Evolutionary conservation across 2,888 invertebrate species (phyloP).

Genomic region (Erebia aethiops): DNA sequence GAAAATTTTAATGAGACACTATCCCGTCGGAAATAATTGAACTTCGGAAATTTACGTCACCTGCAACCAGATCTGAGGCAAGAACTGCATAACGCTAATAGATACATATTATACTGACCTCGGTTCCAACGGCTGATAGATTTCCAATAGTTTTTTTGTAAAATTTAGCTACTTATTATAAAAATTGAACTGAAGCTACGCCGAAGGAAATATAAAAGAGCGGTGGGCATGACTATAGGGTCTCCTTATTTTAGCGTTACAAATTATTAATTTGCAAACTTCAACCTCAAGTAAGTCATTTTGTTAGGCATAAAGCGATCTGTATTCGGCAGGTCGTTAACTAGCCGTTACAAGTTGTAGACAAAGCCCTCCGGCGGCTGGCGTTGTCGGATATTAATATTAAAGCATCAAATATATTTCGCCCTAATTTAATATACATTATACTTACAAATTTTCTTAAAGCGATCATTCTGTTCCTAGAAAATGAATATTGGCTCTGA

Average conservation of each 20-base stretch:
- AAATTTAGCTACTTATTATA: no score
- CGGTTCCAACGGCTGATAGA: no score
- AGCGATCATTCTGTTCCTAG: background rate
- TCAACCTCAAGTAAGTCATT: conserved; percentile 11
- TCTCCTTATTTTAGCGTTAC: background rate
- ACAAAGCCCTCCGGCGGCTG: conserved; percentile 21
- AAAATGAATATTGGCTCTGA: background rate
- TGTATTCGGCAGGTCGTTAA: conserved; percentile 26
- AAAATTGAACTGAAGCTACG: background rate
- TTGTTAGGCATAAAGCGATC: conserved; percentile 22
- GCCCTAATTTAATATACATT: background rate
- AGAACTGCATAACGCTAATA: background rate
- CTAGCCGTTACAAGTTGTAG: conserved; percentile 24
- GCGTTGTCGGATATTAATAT: conserved; percentile 23
- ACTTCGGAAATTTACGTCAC: conserved; percentile 13
- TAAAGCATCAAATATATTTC: conserved; percentile 15
- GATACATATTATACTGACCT: no score
- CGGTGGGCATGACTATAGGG: background rate
- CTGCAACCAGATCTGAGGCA: conserved; percentile 11
- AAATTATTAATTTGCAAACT: conserved; percentile 6
- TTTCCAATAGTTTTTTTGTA: no score
- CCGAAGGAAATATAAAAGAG: background rate
- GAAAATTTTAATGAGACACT: background rate
- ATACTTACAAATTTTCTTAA: background rate
- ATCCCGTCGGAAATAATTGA: conserved; percentile 5